These are phyloP conservation scores for Indri indri DNA, from an alignment of 2,113 vertebrate species.

Conservation along the genomic window DNA sequence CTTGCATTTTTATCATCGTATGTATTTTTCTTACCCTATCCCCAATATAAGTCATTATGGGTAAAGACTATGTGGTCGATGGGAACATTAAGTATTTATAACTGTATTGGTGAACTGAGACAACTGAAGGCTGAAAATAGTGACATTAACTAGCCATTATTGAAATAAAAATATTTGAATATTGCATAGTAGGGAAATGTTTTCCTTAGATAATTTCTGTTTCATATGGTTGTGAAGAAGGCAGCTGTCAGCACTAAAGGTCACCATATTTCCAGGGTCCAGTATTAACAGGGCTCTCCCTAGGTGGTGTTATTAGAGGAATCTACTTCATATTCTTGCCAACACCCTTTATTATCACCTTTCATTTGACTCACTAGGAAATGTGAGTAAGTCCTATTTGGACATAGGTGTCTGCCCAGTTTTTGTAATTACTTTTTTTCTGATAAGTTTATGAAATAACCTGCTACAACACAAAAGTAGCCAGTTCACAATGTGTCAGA, in stretches of 20 bases:
- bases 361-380: background rate
- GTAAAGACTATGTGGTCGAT: background rate
- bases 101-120: background rate
- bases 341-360: background rate
- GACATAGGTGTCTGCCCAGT: background rate
- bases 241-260: background rate
- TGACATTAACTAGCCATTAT: background rate
- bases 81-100: background rate
- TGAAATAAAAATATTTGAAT: constrained; percentile 9
- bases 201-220: background rate
- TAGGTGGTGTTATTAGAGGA: background rate
- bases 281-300: background rate
- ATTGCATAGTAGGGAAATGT: background rate
- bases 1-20: background rate
- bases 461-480: background rate
- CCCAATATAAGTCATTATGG: background rate
- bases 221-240: background rate
- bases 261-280: background rate
- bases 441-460: background rate
- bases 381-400: background rate
- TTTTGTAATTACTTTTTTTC: background rate
- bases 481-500: background rate
- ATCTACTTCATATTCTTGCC: background rate
- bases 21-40: background rate
- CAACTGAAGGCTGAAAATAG: background rate